Evolutionary conservation across 1,140 invertebrate genomes (phyloP).

Genomic region (Bombus superbus): DNA sequence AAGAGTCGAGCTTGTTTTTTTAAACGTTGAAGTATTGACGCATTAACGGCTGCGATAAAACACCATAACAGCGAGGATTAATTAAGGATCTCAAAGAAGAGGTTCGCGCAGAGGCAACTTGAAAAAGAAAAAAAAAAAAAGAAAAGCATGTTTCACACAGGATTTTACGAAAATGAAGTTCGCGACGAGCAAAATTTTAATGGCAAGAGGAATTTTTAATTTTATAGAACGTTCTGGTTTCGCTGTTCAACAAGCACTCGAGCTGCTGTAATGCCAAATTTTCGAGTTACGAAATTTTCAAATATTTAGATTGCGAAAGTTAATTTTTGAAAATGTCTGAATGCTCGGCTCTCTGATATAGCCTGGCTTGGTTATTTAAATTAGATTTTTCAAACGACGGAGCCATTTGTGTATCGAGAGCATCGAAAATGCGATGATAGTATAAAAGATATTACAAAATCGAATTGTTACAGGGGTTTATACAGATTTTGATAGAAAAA

Average conservation of each 20-base stretch:
- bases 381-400: neutral
- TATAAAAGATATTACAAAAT: neutral
- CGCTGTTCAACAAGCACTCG: neutral
- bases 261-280: neutral
- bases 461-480: neutral
- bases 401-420: neutral
- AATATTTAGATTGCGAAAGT: neutral
- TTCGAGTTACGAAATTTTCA: neutral
- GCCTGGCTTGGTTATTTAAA: neutral
- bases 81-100: neutral
- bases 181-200: neutral
- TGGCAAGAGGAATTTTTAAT: neutral
- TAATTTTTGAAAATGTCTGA: neutral
- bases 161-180: neutral
- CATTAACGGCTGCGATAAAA: neutral
- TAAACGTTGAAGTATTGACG: neutral
- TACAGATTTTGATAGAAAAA: neutral
- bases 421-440: neutral
- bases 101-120: neutral
- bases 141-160: neutral
- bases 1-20: neutral
- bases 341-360: neutral
- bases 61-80: neutral
- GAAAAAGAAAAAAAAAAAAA: neutral
- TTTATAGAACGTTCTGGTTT: neutral